phyloP scores from a whole-genome alignment of 2,113 vertebrate genomes.

The Martes martes region DNA sequence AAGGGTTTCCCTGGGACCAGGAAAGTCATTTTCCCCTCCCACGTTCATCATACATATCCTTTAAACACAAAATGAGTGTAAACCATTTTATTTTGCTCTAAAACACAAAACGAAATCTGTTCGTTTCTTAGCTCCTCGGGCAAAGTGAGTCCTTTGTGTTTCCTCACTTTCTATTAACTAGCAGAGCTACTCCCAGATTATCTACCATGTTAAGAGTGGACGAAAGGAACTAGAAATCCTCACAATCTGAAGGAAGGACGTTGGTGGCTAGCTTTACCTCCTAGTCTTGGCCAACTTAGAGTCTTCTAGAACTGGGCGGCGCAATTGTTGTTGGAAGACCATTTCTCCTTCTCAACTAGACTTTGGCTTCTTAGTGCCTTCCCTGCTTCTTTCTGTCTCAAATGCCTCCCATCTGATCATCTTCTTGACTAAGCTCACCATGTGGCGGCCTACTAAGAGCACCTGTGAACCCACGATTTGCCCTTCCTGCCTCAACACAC shows the following conservation, averaged over 20 bases:
- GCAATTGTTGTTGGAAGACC: not conserved
- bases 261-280: not conserved
- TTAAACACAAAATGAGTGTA: slow-evolving; percentile 72
- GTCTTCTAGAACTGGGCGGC: not conserved
- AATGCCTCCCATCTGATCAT: not conserved
- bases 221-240: not conserved
- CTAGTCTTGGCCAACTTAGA: not conserved
- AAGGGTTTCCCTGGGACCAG: slow-evolving; percentile 52
- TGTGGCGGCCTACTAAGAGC: not conserved
- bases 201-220: not conserved
- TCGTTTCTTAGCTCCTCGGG: slow-evolving; percentile 35
- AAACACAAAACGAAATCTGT: slow-evolving; percentile 41
- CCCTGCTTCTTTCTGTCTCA: not conserved
- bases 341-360: not conserved
- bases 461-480: not conserved
- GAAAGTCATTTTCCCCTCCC: slow-evolving; percentile 57
- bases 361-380: not conserved
- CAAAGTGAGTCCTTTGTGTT: slow-evolving; percentile 27
- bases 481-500: not conserved
- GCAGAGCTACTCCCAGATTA: not conserved
- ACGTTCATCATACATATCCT: slow-evolving; percentile 60
- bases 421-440: not conserved
- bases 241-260: not conserved
- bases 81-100: slow-evolving; percentile 40
- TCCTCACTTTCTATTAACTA: slow-evolving; percentile 23